These are phyloP conservation scores for Ferrisia virgata DNA, from an alignment of 2,888 invertebrate genomes.

Conservation along the genomic window DNA sequence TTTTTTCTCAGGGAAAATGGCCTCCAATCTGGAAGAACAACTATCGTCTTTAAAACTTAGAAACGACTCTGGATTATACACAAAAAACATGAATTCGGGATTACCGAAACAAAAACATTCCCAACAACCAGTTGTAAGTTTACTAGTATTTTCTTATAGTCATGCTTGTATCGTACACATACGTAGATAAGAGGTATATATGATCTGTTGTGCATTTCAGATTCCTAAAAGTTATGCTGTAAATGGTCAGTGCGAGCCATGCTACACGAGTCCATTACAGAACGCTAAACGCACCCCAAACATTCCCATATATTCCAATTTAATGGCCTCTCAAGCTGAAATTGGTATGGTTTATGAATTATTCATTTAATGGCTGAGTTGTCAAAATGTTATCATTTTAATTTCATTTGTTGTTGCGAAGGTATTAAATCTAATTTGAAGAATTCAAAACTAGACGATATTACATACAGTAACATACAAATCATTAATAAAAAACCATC, in stretches of 20 bases:
- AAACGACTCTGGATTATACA: not conserved
- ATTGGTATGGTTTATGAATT: not conserved
- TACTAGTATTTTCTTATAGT: not conserved
- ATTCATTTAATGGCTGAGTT: not conserved
- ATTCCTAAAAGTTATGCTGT: slow-evolving; percentile 74
- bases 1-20: no score
- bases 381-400: not conserved
- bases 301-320: slow-evolving; percentile 31
- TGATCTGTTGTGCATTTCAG: slow-evolving; percentile 54
- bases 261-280: slow-evolving; percentile 69
- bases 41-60: not conserved
- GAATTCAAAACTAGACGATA: not conserved
- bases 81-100: not conserved
- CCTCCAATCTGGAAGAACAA: slow-evolving; percentile 34
- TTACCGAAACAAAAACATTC: slow-evolving; percentile 11
- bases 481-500: slow-evolving; percentile 21
- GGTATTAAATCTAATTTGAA: slow-evolving; percentile 8
- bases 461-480: slow-evolving; percentile 42
- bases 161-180: no score
- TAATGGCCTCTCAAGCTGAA: not conserved
- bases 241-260: slow-evolving; percentile 68
- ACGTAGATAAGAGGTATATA: no score
- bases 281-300: slow-evolving; percentile 47
- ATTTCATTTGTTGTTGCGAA: not conserved
- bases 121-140: slow-evolving; percentile 35